Percentiles rank a stretch among this genome's conserved stretches.
phyloP scores from a whole-genome alignment of 2,888 invertebrate genomes.

The Dendrolimus pini region DNA sequence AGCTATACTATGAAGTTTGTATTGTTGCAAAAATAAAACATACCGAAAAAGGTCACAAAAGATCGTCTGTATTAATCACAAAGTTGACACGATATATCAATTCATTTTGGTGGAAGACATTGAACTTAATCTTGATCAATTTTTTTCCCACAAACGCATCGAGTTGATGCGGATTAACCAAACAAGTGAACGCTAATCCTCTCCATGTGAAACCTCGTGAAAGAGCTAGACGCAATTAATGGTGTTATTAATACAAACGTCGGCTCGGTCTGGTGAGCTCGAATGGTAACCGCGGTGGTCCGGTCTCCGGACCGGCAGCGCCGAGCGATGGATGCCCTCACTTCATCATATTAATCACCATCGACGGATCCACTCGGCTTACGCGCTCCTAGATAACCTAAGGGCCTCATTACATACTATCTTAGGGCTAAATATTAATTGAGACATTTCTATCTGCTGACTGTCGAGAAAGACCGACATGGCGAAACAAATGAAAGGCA shows the following conservation, averaged over 20 bases:
- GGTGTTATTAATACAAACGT: constrained; percentile 39
- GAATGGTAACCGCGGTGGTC: constrained; percentile 48
- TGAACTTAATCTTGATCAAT: too few species aligned
- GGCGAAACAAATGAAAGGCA: constrained; percentile 42
- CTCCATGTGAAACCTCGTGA: constrained; percentile 59
- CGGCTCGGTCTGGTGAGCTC: constrained; percentile 25
- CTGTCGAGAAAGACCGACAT: constrained; percentile 33
- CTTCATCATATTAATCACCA: constrained; percentile 68
- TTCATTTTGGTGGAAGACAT: too few species aligned
- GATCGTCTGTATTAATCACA: too few species aligned
- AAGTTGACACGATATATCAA: too few species aligned
- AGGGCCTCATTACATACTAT: constrained; percentile 63
- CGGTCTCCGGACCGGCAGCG: constrained; percentile 25
- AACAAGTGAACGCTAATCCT: constrained; percentile 60
- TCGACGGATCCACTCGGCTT: constrained; percentile 64
- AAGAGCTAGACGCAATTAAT: constrained; percentile 54
- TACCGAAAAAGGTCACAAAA: too few species aligned
- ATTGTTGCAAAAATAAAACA: too few species aligned
- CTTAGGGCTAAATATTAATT: constrained; percentile 74
- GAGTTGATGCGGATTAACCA: constrained; percentile 52
- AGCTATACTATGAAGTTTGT: too few species aligned
- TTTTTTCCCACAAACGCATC: constrained; percentile 38
- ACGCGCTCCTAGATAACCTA: constrained; percentile 60
- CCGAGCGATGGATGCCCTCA: constrained; percentile 47
- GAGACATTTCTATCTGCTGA: constrained; percentile 66